phyloP scores from a whole-genome alignment of 2,888 invertebrate species.

The Microchrysa polita region DNA sequence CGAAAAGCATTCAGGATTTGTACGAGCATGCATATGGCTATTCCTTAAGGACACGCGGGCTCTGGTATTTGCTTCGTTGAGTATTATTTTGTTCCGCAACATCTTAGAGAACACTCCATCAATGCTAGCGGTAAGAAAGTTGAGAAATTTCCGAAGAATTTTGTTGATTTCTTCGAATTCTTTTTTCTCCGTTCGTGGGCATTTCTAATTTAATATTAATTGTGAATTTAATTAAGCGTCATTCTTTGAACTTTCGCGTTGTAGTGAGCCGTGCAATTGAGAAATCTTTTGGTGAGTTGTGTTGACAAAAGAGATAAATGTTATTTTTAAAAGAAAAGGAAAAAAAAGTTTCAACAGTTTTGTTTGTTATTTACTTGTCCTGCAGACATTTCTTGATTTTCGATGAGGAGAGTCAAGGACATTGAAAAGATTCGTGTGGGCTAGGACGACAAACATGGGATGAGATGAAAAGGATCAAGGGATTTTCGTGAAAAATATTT shows the following conservation, averaged over 20 bases:
- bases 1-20: background rate
- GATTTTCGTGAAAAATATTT: background rate
- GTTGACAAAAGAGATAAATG: constrained; percentile 41
- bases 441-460: background rate
- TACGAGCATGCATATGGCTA: background rate
- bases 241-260: constrained; percentile 56
- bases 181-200: background rate
- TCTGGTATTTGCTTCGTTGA: background rate
- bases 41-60: constrained; percentile 28
- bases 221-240: constrained; percentile 59
- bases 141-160: background rate
- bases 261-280: background rate
- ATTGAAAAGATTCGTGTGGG: background rate
- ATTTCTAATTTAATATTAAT: constrained; percentile 57
- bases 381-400: background rate
- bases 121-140: background rate
- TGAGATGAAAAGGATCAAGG: background rate
- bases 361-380: constrained; percentile 6
- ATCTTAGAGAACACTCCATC: background rate
- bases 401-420: background rate
- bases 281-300: background rate
- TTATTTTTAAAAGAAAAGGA: background rate
- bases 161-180: background rate
- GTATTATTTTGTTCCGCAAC: background rate
- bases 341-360: background rate